Conservation (phyloP, 2,888 invertebrate genomes). For the Polydrusus pterygomalis region DNA sequence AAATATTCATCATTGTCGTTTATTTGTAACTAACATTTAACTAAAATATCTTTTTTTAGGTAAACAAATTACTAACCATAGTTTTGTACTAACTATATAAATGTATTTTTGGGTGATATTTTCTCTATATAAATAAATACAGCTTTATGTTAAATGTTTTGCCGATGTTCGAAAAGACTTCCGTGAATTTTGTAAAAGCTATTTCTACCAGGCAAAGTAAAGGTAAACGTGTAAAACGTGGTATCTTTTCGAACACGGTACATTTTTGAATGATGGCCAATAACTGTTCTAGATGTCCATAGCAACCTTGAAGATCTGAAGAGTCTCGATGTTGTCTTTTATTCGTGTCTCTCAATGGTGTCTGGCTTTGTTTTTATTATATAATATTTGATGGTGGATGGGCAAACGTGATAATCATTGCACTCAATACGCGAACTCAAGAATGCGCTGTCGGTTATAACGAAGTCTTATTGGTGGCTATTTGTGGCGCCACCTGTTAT, state of each 20-base stretch:
- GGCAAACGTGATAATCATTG: constrained; percentile 72
- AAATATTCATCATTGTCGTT: constrained; percentile 11
- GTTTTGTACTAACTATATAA: neutral
- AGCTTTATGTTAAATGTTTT: constrained; percentile 36
- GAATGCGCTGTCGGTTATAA: constrained; percentile 68
- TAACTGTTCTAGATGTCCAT: constrained; percentile 69
- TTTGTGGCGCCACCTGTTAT: constrained; percentile 55
- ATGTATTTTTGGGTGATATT: constrained; percentile 11
- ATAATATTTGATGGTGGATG: constrained; percentile 67
- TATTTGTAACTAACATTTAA: neutral
- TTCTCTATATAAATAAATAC: constrained; percentile 7
- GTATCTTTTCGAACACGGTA: constrained; percentile 29
- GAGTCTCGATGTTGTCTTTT: constrained; percentile 60
- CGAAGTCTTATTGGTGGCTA: constrained; percentile 65
- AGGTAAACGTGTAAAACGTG: neutral
- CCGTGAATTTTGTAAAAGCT: neutral
- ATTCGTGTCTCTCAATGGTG: constrained; percentile 46
- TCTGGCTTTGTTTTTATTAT: constrained; percentile 37
- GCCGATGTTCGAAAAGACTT: constrained; percentile 30
- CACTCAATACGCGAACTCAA: constrained; percentile 66
- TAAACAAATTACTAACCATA: neutral
- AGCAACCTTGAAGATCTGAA: constrained; percentile 62
- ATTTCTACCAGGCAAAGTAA: neutral
- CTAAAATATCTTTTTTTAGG: constrained; percentile 1
- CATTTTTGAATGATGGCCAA: constrained; percentile 48